Conservation (phyloP, 1,140 invertebrate genomes). For the Anastatus disparis region DNA sequence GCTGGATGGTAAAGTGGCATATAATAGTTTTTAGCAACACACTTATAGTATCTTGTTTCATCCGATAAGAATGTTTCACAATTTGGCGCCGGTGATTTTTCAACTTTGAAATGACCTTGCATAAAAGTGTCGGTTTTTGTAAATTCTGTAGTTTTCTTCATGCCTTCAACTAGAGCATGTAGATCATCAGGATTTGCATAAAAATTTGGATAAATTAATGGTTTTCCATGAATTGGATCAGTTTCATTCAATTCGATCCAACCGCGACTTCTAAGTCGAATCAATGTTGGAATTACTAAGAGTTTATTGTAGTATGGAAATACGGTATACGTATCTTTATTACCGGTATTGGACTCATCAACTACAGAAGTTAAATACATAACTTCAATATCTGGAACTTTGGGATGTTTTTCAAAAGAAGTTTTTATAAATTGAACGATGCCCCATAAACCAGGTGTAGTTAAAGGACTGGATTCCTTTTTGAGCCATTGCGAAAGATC, state of each 20-base stretch:
- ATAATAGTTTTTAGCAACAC: not conserved
- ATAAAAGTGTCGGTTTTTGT: not conserved
- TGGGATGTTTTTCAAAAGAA: not conserved
- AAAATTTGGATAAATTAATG: constrained; percentile 83
- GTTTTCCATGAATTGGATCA: constrained; percentile 76
- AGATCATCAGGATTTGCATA: constrained; percentile 72
- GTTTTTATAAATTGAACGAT: not conserved
- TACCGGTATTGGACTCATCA: not conserved
- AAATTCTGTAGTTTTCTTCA: constrained; percentile 40
- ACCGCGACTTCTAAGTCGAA: constrained; percentile 79
- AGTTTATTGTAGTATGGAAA: not conserved
- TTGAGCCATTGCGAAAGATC: not conserved
- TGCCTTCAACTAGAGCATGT: constrained; percentile 68
- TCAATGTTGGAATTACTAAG: constrained; percentile 68
- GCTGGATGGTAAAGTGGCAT: not conserved
- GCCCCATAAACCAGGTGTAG: not conserved
- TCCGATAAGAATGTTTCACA: not conserved
- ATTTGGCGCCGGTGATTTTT: not conserved
- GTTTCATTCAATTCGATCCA: constrained; percentile 72
- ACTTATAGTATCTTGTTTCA: not conserved
- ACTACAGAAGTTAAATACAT: not conserved
- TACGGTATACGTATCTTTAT: not conserved
- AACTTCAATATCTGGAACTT: not conserved
- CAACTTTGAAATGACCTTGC: not conserved
- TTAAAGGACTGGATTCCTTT: not conserved